A percentile compares a stretch with the other conserved stretches of the same genome.
Conservation (phyloP, 2,888 invertebrate species). For the Camponotus fellah region DNA sequence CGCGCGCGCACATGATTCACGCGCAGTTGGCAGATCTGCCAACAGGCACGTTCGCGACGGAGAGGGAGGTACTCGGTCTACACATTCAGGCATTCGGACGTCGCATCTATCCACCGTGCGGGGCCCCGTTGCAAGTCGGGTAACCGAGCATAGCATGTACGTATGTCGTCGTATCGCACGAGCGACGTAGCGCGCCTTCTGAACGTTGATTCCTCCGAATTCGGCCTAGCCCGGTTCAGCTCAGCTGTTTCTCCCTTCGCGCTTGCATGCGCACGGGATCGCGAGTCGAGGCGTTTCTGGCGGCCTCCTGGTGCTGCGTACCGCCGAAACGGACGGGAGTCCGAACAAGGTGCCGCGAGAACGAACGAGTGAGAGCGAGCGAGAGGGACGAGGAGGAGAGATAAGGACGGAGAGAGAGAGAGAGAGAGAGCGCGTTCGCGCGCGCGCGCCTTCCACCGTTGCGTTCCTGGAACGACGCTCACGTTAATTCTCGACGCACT, state of each 20-base stretch:
- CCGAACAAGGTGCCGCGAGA: conserved; percentile 58
- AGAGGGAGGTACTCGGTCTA: conserved; percentile 77
- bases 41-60: conserved; percentile 55
- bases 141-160: conserved; percentile 79
- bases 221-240: conserved; percentile 42
- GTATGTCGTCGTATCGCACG: conserved; percentile 78
- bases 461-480: conserved; percentile 74
- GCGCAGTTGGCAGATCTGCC: conserved; percentile 6
- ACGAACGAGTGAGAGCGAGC: conserved; percentile 16
- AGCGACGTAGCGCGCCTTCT: conserved; percentile 75
- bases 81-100: conserved; percentile 71
- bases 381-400: not conserved
- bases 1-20: not conserved
- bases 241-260: conserved; percentile 48
- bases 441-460: conserved; percentile 35
- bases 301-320: conserved; percentile 60
- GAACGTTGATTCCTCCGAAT: conserved; percentile 69
- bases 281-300: conserved; percentile 63
- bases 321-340: conserved; percentile 62
- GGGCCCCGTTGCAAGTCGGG: conserved; percentile 83
- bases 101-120: conserved; percentile 75
- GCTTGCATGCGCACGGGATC: conserved; percentile 69
- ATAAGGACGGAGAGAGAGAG: not conserved
- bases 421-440: not conserved
- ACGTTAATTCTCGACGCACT: conserved; percentile 70